Evolutionary conservation across 2,797 vertebrate genomes (phyloP).

Genomic region (Tangara arthus): DNA sequence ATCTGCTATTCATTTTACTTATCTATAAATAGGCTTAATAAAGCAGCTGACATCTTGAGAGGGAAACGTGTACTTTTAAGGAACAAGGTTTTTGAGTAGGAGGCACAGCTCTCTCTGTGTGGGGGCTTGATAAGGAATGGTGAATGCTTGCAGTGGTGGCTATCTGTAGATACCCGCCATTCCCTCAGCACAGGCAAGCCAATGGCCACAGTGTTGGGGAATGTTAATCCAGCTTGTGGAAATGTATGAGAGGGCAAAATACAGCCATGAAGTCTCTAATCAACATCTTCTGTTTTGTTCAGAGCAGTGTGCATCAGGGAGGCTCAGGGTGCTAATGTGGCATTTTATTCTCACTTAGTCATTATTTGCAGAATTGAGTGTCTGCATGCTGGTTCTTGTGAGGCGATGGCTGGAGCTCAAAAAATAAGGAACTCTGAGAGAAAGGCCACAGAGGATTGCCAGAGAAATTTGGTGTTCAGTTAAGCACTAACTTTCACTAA

Average conservation of each 20-base stretch:
- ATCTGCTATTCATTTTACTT: slow-evolving; percentile 39
- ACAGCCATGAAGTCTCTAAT: not conserved
- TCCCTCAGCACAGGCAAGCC: not conserved
- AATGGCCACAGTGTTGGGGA: not conserved
- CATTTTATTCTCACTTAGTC: not conserved
- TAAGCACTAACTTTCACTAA: not conserved
- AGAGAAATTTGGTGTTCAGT: not conserved
- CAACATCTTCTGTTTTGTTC: not conserved
- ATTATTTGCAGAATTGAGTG: not conserved
- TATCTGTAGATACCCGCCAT: not conserved
- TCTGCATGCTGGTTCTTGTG: not conserved
- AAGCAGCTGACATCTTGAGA: not conserved
- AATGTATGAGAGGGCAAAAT: not conserved
- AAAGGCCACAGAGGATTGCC: not conserved
- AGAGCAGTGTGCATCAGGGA: accelerated
- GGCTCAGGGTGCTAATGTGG: not conserved
- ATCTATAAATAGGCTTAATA: slow-evolving; percentile 49
- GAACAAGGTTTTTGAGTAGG: not conserved
- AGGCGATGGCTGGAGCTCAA: not conserved
- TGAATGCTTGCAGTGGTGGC: not conserved
- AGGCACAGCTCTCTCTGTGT: not conserved
- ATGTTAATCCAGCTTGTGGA: not conserved
- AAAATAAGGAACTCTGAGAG: not conserved
- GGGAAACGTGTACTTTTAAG: not conserved
- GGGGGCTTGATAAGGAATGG: not conserved